Evolutionary conservation across 53 echinoderm and acorn worm genomes (phyloP).

Genomic region (Holothuria leucospilota): DNA sequence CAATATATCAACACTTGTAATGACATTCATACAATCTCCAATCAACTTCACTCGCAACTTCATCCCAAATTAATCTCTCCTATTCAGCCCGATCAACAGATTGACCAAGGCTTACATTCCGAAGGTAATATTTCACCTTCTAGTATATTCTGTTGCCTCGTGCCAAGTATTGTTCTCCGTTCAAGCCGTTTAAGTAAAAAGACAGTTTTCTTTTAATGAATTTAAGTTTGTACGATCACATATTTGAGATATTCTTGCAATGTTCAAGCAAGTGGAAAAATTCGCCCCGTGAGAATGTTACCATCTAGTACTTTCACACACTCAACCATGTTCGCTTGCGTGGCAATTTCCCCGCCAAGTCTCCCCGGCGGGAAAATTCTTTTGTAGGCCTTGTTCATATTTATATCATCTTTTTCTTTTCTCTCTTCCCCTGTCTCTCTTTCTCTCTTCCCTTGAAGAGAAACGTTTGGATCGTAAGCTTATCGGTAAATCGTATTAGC

Average conservation of each 20-base stretch:
- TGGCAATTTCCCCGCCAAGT: conserved; percentile 4
- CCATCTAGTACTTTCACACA: not conserved
- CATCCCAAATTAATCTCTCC: too few species aligned
- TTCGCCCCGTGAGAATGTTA: conserved; percentile 1
- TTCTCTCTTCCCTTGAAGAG: not conserved
- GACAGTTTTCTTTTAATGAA: conserved; percentile 18
- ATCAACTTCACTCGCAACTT: too few species aligned
- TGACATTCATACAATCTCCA: too few species aligned
- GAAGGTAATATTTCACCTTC: too few species aligned
- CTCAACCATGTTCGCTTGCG: conserved; percentile 20
- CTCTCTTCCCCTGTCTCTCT: not conserved
- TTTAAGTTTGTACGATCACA: conserved; percentile 15
- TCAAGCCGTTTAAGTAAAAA: not conserved
- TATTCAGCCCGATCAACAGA: too few species aligned
- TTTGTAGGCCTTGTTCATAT: not conserved
- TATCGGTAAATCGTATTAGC: conserved; percentile 31
- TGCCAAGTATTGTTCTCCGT: not conserved
- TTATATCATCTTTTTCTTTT: conserved; percentile 3
- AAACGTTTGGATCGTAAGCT: conserved; percentile 35
- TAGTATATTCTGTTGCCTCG: too few species aligned
- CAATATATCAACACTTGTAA: too few species aligned
- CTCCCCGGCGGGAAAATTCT: conserved; percentile 15
- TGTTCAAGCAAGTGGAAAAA: conserved; percentile 32
- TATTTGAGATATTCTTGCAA: conserved; percentile 25
- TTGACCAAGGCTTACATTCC: too few species aligned